A percentile compares a stretch with the other conserved stretches of the same genome.
Conservation (phyloP, 2,113 vertebrate genomes). For the Micronycteris hirsuta region DNA sequence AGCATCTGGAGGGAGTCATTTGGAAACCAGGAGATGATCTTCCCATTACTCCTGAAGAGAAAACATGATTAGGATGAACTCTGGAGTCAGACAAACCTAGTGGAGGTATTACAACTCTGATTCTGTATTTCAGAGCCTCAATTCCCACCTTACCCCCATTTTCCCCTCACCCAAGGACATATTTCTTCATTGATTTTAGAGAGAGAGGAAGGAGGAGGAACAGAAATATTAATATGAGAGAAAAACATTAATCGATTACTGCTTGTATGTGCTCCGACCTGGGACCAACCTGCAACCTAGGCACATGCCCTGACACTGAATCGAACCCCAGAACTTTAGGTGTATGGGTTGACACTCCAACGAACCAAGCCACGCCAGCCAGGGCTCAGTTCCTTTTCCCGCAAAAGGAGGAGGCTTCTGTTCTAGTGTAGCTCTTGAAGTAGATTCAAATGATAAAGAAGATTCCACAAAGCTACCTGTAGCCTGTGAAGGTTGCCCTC, state of each 20-base stretch:
- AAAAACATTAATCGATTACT: no score
- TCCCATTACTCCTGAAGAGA: not conserved
- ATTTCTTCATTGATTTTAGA: no score
- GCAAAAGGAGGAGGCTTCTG: not conserved
- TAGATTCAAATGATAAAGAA: not conserved
- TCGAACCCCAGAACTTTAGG: no score
- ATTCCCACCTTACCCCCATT: not conserved
- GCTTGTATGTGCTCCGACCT: no score
- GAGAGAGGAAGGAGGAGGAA: no score
- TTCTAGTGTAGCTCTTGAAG: not conserved
- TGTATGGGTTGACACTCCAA: no score
- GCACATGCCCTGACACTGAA: no score
- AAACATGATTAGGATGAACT: not conserved
- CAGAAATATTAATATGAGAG: no score
- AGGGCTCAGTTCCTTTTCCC: not conserved
- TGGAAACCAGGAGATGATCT: not conserved
- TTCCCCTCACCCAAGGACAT: no score
- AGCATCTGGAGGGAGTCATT: not conserved
- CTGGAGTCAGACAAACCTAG: not conserved
- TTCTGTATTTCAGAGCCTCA: not conserved
- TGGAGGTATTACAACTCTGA: not conserved
- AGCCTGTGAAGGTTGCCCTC: not conserved
- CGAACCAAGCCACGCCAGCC: no score
- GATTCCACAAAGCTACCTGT: not conserved
- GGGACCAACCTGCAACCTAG: no score